phyloP scores from a whole-genome alignment of 2,888 invertebrate genomes.

The Dyspetes luteomarginatus region DNA sequence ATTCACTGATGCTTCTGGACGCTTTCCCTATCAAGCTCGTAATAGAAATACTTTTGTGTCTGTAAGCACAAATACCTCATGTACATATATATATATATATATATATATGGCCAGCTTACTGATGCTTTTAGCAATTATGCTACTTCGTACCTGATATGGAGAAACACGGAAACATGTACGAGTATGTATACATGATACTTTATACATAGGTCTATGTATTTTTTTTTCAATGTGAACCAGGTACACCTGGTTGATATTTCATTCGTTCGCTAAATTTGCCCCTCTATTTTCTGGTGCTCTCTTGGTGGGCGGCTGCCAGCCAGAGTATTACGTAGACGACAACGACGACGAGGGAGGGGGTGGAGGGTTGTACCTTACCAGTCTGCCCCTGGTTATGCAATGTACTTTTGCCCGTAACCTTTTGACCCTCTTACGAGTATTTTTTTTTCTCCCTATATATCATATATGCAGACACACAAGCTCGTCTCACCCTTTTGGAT shows the following conservation, averaged over 20 bases:
- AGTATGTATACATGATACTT: not conserved
- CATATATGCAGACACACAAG: not conserved
- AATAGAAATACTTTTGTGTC: constrained; percentile 6
- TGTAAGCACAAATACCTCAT: constrained; percentile 30
- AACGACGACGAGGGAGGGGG: not conserved
- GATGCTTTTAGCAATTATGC: constrained; percentile 3
- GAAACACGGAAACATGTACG: not conserved
- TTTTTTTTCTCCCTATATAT: constrained; percentile 15
- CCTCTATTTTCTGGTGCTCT: not conserved
- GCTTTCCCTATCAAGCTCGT: constrained; percentile 6
- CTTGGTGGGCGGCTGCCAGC: constrained; percentile 12
- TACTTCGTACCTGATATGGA: not conserved
- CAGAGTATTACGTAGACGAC: constrained; percentile 19
- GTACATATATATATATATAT: not conserved
- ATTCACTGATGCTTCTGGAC: constrained; percentile 43
- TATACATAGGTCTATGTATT: not conserved
- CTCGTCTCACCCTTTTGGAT: not conserved
- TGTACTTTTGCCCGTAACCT: constrained; percentile 62
- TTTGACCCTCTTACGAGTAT: constrained; percentile 66
- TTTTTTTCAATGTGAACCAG: not conserved
- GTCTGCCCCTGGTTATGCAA: constrained; percentile 64
- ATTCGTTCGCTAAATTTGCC: constrained; percentile 10
- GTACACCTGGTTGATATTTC: constrained; percentile 24
- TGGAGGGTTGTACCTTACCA: constrained; percentile 2
- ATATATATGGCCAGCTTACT: not conserved